A percentile compares a stretch with the other conserved stretches of the same genome.
These are phyloP conservation scores for Neotoxoptera formosana DNA, from an alignment of 1,140 invertebrate genomes.

Conservation along the genomic window DNA sequence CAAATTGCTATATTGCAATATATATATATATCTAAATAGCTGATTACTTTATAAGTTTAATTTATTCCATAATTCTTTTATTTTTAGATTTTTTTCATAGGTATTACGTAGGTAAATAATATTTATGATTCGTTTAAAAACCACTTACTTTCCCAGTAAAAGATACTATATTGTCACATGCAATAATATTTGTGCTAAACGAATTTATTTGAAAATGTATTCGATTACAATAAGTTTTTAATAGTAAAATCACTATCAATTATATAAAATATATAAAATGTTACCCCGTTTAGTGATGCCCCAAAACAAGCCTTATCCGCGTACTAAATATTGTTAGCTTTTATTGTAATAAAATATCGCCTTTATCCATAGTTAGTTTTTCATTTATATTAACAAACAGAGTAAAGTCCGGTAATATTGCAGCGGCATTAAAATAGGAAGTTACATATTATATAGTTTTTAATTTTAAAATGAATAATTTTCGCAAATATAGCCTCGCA, in stretches of 20 bases:
- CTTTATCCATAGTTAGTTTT: background rate
- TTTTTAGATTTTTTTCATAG: background rate
- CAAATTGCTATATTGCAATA: background rate
- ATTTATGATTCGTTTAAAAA: too few species aligned
- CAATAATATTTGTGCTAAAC: too few species aligned
- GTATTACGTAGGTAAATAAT: background rate
- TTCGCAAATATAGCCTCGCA: background rate
- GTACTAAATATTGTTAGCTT: background rate
- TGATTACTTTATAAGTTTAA: background rate
- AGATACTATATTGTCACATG: too few species aligned
- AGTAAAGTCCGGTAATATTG: background rate
- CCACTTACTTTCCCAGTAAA: too few species aligned
- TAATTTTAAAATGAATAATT: background rate
- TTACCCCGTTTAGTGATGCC: background rate
- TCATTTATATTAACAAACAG: background rate
- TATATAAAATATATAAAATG: background rate
- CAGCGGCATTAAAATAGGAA: too few species aligned
- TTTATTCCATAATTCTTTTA: background rate
- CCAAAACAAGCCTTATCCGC: background rate
- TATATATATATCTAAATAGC: too few species aligned
- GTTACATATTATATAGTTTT: background rate
- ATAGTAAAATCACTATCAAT: too few species aligned
- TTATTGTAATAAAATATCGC: background rate
- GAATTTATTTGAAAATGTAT: background rate
- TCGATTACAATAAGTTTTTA: background rate